phyloP scores from a whole-genome alignment of 2,888 invertebrate genomes.

The Scaptodrosophila latifasciaeformis region DNA sequence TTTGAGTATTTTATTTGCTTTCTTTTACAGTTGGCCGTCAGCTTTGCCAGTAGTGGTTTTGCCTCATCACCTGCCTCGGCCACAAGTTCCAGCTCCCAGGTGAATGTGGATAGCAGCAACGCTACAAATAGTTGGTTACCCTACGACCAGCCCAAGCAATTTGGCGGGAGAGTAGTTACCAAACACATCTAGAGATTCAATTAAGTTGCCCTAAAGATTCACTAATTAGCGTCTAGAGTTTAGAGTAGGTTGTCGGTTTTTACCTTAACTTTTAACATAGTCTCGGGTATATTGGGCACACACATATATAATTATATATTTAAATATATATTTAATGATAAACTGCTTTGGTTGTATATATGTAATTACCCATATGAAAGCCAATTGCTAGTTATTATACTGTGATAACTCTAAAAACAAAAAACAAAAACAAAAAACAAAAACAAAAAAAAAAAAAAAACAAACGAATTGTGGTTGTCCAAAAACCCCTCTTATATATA shows the following conservation, averaged over 20 bases:
- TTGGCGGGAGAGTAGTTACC: conserved; percentile 11
- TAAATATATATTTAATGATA: conserved; percentile 21
- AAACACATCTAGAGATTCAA: conserved; percentile 28
- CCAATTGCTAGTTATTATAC: conserved; percentile 37
- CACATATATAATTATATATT: neutral
- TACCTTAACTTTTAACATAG: neutral
- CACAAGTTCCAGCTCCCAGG: conserved; percentile 28
- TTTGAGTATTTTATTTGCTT: conserved; percentile 6
- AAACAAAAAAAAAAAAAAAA: conserved; percentile 15
- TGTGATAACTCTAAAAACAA: conserved; percentile 48
- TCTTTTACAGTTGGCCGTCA: conserved; percentile 50
- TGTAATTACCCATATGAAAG: conserved; percentile 31
- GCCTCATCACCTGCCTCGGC: conserved; percentile 37
- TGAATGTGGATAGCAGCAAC: conserved; percentile 13
- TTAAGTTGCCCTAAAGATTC: conserved; percentile 19
- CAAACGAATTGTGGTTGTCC: conserved; percentile 19
- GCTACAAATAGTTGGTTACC: conserved; percentile 32
- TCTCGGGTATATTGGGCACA: conserved; percentile 4
- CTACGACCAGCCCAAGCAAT: conserved; percentile 27
- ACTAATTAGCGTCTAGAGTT: neutral
- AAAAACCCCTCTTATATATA: conserved; percentile 16
- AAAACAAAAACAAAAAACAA: conserved; percentile 4
- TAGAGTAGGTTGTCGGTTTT: conserved; percentile 42
- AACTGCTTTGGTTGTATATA: conserved; percentile 36
- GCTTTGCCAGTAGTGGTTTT: conserved; percentile 55